Evolutionary conservation across 2,113 vertebrate species (phyloP).

Genomic region (Cettia cetti): DNA sequence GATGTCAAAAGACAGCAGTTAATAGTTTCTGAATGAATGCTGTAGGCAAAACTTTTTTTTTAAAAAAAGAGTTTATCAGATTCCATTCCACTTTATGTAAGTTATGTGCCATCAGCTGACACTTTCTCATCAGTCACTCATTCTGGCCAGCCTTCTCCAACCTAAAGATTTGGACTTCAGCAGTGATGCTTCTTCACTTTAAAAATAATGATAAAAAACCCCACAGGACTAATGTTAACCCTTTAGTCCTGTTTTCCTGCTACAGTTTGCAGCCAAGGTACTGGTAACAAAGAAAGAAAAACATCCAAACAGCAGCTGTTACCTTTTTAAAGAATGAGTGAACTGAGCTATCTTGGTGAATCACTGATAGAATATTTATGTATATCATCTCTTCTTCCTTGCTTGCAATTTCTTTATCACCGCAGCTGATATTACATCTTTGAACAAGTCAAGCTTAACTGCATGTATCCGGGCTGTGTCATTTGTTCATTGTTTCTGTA

Average conservation of each 20-base stretch:
- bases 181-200: background rate
- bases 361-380: background rate
- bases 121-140: background rate
- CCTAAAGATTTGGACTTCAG: background rate
- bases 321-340: background rate
- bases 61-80: background rate
- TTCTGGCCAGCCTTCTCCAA: background rate
- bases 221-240: too few species aligned
- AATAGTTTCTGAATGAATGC: background rate
- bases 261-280: background rate
- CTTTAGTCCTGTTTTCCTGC: background rate
- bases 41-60: background rate
- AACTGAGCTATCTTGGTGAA: background rate
- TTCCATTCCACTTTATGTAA: background rate
- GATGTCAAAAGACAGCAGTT: background rate
- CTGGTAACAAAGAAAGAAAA: background rate
- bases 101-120: background rate
- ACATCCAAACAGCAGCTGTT: background rate
- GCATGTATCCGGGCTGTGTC: background rate
- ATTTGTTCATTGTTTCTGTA: background rate
- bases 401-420: background rate
- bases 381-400: background rate
- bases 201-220: too few species aligned
- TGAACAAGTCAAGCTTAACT: background rate
- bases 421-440: background rate